Base-by-base conservation (phyloP, 2,797 vertebrate species). In the Zalophus californianus region DNA sequence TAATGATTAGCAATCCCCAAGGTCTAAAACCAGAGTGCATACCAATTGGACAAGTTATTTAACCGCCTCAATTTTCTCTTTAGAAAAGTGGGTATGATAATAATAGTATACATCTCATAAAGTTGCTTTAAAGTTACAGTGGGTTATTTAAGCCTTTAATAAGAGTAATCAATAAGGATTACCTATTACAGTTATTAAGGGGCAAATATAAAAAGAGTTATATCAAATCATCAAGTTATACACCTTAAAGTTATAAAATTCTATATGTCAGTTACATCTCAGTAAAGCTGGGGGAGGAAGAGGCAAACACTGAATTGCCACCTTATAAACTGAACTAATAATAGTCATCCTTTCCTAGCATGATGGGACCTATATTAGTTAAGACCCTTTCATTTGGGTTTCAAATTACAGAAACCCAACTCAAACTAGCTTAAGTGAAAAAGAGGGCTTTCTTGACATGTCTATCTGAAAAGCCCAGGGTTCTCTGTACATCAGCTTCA, bases 371-470 rank as follows among this genome's bases (percentile, higher is more conserved):
- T 94, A 1, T 90, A 85, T 77, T 77, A 82, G 21, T 92, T 27
- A 88, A 91, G 68, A 86, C 27, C 62, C 38, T 80, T 50, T 79
- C 62, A 89, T 16, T 58, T 92, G 82, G 62, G 62, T 64, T 64
- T 64, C 83, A 86, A 83, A 70, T 80, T 52, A 86, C 21, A 92
- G 73, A 96, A 90, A 95, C 88, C 21, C 70, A 87, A 50, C 20
- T 94, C 25, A 73, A 68, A 68, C 15, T 48, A 84, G 12, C 88
- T 64, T 79, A 73, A 84, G n/a, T 10, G 41, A 79, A 86, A 82
- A 89, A 58, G 6, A 79, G 14, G 35, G 32, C 44, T 96, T 84
- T 83, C 60, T 82, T 85, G 52, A 38, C 44, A 73, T 84, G 8
- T 64, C 38, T 88, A 35, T 60, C 54, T 70, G 58, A 72, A 97